phyloP scores from a whole-genome alignment of 2,797 vertebrate species.

The Lepus townsendii region DNA sequence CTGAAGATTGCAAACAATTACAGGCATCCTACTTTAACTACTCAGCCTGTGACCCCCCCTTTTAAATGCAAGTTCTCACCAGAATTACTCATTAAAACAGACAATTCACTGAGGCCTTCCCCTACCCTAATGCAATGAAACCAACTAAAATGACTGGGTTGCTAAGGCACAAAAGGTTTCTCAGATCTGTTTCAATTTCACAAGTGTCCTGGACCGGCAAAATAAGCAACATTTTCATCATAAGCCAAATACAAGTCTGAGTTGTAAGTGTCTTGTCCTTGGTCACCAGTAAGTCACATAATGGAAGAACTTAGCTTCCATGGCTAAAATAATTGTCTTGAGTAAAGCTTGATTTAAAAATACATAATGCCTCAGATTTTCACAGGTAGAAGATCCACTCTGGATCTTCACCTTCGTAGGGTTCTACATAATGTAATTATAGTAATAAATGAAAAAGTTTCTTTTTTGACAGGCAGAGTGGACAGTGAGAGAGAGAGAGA shows the following conservation, averaged over 20 bases:
- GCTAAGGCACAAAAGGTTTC: background rate
- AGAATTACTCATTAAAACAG: background rate
- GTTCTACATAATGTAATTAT: background rate
- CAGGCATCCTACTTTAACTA: background rate
- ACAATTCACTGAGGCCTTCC: background rate
- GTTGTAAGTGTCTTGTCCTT: background rate
- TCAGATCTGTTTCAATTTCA: background rate
- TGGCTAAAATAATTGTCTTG: background rate
- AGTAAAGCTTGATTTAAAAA: background rate
- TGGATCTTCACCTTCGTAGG: background rate
- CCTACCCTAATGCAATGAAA: background rate
- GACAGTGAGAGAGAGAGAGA: no score
- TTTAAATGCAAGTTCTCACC: background rate
- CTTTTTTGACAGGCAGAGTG: no score
- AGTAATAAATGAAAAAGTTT: background rate
- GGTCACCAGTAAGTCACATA: background rate
- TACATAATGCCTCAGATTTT: background rate
- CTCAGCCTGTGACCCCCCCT: background rate
- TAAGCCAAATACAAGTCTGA: background rate
- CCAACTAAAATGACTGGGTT: background rate
- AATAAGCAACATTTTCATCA: background rate
- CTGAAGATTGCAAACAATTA: background rate
- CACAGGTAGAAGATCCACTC: background rate
- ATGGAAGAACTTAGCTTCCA: background rate
- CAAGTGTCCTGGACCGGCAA: background rate